These are phyloP conservation scores for Tangara arthus DNA, from an alignment of 2,797 vertebrate genomes.

Conservation along the genomic window DNA sequence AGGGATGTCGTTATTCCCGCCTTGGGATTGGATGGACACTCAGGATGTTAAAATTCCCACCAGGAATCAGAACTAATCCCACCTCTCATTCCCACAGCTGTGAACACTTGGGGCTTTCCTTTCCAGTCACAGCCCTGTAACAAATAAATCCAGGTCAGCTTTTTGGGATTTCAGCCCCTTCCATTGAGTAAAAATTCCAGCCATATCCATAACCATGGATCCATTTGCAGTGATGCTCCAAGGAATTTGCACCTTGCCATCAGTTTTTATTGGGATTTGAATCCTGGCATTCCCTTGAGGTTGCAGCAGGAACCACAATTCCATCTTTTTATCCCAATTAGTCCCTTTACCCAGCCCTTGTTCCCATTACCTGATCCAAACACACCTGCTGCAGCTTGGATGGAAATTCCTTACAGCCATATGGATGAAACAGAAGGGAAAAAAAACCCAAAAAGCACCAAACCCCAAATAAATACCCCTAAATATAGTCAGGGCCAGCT, in stretches of 20 bases:
- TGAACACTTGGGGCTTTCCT: background rate
- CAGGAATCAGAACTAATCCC: background rate
- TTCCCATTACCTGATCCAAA: background rate
- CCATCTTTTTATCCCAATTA: too few species aligned
- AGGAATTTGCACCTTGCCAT: too few species aligned
- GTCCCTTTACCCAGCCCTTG: background rate
- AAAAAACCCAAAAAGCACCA: background rate
- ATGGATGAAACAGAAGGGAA: too few species aligned
- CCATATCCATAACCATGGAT: too few species aligned
- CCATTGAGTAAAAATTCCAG: background rate
- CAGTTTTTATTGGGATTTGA: too few species aligned
- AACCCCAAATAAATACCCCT: background rate
- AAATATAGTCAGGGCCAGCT: background rate
- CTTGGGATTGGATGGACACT: background rate
- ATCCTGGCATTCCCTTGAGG: too few species aligned
- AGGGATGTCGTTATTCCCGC: background rate
- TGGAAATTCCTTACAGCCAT: background rate
- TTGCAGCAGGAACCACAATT: too few species aligned
- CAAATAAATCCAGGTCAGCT: background rate
- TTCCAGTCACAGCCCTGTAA: background rate
- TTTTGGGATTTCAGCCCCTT: background rate
- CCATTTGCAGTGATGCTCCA: too few species aligned
- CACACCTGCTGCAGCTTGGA: background rate
- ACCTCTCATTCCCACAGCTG: background rate
- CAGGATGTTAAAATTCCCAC: background rate